Base-by-base conservation (phyloP, 2,888 invertebrate genomes). In the Rhagonycha fulva region DNA sequence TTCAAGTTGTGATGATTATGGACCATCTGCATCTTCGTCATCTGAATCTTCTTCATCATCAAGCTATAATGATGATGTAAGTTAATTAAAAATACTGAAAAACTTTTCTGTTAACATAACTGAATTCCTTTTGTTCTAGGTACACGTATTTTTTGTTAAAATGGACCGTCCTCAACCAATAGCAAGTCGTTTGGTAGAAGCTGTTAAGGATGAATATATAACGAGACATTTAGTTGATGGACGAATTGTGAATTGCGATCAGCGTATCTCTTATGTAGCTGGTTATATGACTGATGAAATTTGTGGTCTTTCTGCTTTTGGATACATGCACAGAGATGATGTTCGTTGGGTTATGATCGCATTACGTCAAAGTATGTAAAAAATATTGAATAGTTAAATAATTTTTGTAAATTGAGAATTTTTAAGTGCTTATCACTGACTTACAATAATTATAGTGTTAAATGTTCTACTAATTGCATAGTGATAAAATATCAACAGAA, bases 281-380 rank as follows among this genome's bases (percentile, higher is more conserved):
- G 97, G 97, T 3, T 96, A 96, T 85, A 93, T 97, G 93, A 93
- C 94, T 11, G 94, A 95, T 82, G 97, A 98, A 89, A 95, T 97
- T 1, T 92, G 93, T 10, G 96, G 96, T n/a, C 89, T 93, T 76
- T 95, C 95, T 79, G 96, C 96, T 10, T 98, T 97, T 87, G 92
- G 93, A 73, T 96, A 94, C 86, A 97, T 98, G 94, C 96, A 96
- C 87, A 92, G 93, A 85, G 95, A 96, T 81, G 97, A 97, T 89
- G 94, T 95, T 2, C 92, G 94, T 83, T 96, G 95, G 94, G 95
- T 96, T 0, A 93, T 96, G 85, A 94, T 96, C 84, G 96, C 96
- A 0, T 90, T 97, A 75, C 89, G 95, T 81, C 95, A 96, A 88
- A 97, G 94, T 94, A 88, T 90, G 91, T 89, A 24, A n/a, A 26